Conservation (phyloP, 2,888 invertebrate genomes). For the Platynereis dumerilii region DNA sequence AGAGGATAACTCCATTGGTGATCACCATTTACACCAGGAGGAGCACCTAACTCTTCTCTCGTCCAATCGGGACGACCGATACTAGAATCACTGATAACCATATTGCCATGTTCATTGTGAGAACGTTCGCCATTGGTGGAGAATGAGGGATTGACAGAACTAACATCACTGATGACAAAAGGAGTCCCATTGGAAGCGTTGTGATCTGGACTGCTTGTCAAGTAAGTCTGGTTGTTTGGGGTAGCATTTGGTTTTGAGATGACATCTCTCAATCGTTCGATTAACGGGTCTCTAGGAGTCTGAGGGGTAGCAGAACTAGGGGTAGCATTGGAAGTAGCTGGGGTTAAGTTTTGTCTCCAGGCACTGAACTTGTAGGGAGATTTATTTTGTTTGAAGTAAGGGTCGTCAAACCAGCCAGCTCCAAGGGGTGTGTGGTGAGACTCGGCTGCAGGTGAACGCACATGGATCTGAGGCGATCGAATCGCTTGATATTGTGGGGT, state of each 20-base stretch:
- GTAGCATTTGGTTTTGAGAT: too few relatives aligned
- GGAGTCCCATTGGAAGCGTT: background rate
- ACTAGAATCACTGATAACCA: background rate
- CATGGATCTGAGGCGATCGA: too few relatives aligned
- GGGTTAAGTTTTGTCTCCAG: background rate
- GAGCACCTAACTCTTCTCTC: background rate
- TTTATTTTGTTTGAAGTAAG: background rate
- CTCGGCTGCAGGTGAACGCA: too few relatives aligned
- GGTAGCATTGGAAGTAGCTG: background rate
- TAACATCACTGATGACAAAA: conserved; percentile 2
- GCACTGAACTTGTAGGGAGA: background rate
- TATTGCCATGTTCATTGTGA: background rate
- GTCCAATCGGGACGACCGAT: background rate
- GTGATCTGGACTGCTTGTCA: conserved; percentile 6
- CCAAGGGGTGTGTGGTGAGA: too few relatives aligned
- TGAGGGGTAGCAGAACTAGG: background rate
- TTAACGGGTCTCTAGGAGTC: background rate
- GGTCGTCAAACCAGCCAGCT: too few relatives aligned
- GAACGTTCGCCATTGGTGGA: background rate
- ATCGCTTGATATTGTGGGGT: too few relatives aligned
- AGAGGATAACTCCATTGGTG: background rate
- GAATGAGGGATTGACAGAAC: background rate
- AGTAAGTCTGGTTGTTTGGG: background rate
- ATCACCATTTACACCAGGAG: background rate
- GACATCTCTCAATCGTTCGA: too few relatives aligned